A percentile compares a stretch with the other conserved stretches of the same genome.
Conservation (phyloP, 2,797 vertebrate genomes). For the Thaleichthys pacificus region DNA sequence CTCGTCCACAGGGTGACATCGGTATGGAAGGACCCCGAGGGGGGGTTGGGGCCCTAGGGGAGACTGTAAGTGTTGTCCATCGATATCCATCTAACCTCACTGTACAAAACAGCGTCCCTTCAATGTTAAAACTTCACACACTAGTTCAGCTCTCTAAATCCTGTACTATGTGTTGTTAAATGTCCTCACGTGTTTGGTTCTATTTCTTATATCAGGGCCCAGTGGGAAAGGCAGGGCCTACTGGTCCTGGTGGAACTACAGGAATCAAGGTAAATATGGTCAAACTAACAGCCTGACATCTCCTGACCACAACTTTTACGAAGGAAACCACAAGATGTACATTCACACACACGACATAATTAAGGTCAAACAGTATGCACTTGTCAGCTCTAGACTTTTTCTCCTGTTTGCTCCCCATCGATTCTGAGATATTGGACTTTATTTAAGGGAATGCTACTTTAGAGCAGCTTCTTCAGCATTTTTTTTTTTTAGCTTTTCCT, state of each 20-base stretch:
- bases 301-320: not conserved
- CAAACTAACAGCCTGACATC: not conserved
- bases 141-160: not conserved
- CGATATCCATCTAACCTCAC: not conserved
- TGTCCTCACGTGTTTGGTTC: not conserved
- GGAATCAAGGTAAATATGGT: slow-evolving; percentile 67
- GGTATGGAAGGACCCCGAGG: slow-evolving; percentile 74
- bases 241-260: slow-evolving; percentile 60
- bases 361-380: not conserved
- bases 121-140: not conserved
- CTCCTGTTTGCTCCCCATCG: too few relatives aligned
- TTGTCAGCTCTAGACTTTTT: too few relatives aligned
- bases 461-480: too few relatives aligned
- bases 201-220: slow-evolving; percentile 57
- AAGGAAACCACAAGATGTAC: not conserved
- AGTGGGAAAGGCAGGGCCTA: slow-evolving; percentile 54
- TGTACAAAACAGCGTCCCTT: not conserved
- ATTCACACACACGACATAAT: not conserved
- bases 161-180: not conserved
- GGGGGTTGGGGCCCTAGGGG: slow-evolving; percentile 68
- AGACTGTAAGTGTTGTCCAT: slow-evolving; percentile 61
- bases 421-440: too few relatives aligned
- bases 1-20: slow-evolving; percentile 62
- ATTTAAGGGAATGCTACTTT: too few relatives aligned
- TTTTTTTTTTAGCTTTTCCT: not conserved